Evolutionary conservation across 2,888 invertebrate species (phyloP), one percentile per base, ranked within the genome.

Genomic region (Nebria salina): DNA sequence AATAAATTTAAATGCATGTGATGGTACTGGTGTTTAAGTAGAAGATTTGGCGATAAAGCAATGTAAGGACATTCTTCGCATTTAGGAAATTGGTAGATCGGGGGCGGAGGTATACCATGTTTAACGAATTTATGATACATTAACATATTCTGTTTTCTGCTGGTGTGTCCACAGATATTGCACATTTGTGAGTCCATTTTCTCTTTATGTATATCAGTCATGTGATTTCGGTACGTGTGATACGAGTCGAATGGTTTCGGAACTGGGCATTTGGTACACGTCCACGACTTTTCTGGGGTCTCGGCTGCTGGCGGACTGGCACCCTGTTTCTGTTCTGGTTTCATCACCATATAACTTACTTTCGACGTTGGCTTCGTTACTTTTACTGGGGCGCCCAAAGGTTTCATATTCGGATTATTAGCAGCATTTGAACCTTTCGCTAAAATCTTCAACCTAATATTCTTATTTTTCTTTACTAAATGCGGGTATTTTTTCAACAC

Each of bases 401-500:
- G 74, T 54, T 82, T 82, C 20, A 43, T 72, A 73, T 81, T 72
- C 43, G 70, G 13, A 41, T 73, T n/a, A 68, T 81, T 80, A 26
- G 15, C 15, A 65, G 82, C 83, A 54, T 54, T 54, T 4, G 83
- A 82, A 70, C 82, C 83, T 82, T 92, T 93, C 82, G 95, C 93
- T 88, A 96, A 92, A 83, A 97, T 96, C 89, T 96, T 96, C 15
- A 97, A 88, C 86, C 95, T 94, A 54, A 97, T 96, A 86, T 95
- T 97, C 87, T 96, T 96, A 86, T 95, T 96, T 85, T 94, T 94
- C 87, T 95, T 95, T 0, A 96, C 94, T 82, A 97, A 90, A 88
- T 96, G 95, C 0, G 97, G 96, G 90, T 96, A 96, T 87, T 96
- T 96, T 84, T 96, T 96, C 65, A 97, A 87, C 65, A 97, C 95